Base-by-base conservation (phyloP, 2,888 invertebrate species). In the Drosophila birchii region DNA sequence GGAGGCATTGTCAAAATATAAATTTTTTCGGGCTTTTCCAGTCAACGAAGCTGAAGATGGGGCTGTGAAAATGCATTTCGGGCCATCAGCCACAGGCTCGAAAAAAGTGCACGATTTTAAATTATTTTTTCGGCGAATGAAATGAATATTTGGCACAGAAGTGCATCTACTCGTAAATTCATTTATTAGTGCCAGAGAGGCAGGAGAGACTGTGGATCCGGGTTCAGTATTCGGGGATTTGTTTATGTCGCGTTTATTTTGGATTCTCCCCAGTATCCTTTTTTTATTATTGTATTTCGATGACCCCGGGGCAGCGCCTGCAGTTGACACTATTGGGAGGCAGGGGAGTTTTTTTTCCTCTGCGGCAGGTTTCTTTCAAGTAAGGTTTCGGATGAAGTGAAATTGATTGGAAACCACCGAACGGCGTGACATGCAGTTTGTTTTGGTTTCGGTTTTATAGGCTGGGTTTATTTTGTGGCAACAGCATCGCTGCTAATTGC, bases 121-220 rank as follows among this genome's bases (percentile, higher is more conserved):
- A 83, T 80, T 84, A 78, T 81, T 80, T 79, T 79, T 67, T 43
- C 72, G 68, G 57, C 70, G 70, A 68, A 56, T 55, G 36, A 20
- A 68, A 49, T 66, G 76, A 73, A 84, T 78, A 84, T 84, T 86
- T 81, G 78, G 67, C 79, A 78, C 80, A 74, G 83, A 76, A 90
- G 82, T 87, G 88, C 85, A 83, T 83, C 89, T 86, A 81, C 89
- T 83, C 90, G 91, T 90, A 90, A 91, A 91, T 91, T 90, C 91
- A 91, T 91, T 91, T 91, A 90, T 90, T 91, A 90, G 85, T 64
- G 79, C 43, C 72, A 72, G 73, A 70, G 41, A 54, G 20, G 2
- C 26, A 9, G n/a, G n/a, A 44, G 44, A 41, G 44, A 34, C 20
- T 16, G 14, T 43, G 58, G 26, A 49, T 18, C 41, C 76, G 41